These are phyloP conservation scores for Geococcyx californianus DNA, from an alignment of 2,113 vertebrate species.

Conservation along the genomic window DNA sequence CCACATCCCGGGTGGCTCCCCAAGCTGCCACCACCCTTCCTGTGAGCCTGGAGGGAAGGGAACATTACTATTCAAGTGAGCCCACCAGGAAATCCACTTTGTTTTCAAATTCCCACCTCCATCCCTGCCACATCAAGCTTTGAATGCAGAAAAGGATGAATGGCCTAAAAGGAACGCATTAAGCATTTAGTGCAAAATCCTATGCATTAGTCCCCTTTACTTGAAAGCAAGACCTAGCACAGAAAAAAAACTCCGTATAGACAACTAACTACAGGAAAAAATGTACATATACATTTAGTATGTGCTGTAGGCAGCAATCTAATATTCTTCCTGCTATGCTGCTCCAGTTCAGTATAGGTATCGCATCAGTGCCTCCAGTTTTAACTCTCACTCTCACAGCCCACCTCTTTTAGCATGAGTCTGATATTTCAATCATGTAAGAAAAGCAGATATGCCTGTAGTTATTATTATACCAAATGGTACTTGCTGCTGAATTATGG, in stretches of 20 bases:
- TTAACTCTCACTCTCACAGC: not conserved
- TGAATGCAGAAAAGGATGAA: constrained; percentile 19
- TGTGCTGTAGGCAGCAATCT: rapidly evolving
- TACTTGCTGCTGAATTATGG: not conserved
- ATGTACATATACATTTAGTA: not conserved
- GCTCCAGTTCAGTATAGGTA: not conserved
- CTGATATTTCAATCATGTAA: not conserved
- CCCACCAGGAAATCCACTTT: constrained; percentile 28
- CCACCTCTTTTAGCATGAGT: not conserved
- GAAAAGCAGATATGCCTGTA: not conserved
- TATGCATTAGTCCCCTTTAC: not conserved
- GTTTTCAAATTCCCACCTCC: constrained; percentile 21
- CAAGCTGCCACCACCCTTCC: not conserved
- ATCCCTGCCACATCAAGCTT: not conserved
- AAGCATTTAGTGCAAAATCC: not conserved
- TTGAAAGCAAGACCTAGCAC: not conserved
- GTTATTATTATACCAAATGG: not conserved
- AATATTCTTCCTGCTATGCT: not conserved
- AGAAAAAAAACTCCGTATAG: not conserved
- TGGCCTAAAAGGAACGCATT: not conserved
- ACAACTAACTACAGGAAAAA: not conserved
- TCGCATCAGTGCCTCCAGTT: rapidly evolving
- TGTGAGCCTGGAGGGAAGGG: not conserved
- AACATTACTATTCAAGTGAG: constrained; percentile 39
- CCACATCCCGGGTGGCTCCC: not conserved